Evolutionary conservation across 2,113 vertebrate genomes (phyloP).

Genomic region (Pangasianodon hypophthalmus): DNA sequence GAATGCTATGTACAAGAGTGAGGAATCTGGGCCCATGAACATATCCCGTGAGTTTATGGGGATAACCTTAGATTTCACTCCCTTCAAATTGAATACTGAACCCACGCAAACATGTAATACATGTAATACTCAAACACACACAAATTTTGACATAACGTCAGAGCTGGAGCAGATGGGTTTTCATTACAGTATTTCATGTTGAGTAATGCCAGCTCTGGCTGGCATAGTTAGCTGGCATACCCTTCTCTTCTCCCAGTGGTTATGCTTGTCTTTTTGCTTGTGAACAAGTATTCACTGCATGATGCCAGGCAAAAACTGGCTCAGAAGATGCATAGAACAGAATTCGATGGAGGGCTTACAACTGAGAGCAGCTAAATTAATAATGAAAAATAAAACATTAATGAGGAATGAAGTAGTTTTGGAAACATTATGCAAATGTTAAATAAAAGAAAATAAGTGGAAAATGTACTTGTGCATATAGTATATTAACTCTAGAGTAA

Average conservation of each 20-base stretch:
- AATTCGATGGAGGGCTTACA: not conserved
- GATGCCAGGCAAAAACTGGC: slow-evolving; percentile 55
- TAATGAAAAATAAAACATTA: slow-evolving; percentile 13
- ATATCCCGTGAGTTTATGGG: not conserved
- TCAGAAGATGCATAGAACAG: slow-evolving; percentile 38
- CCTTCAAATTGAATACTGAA: not conserved
- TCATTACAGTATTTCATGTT: slow-evolving; percentile 70
- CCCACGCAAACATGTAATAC: not conserved
- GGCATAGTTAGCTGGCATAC: slow-evolving; percentile 37
- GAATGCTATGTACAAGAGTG: not conserved
- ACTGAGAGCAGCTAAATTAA: not conserved
- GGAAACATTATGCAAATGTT: not conserved
- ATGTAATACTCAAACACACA: not conserved
- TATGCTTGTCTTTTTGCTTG: slow-evolving; percentile 55
- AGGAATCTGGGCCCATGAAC: not conserved
- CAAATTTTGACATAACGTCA: slow-evolving; percentile 56
- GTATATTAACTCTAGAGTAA: not conserved
- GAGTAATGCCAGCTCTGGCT: slow-evolving; percentile 54
- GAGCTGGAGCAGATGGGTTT: slow-evolving; percentile 69
- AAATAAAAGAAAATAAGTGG: not conserved
- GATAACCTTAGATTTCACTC: not conserved
- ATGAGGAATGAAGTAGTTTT: not conserved
- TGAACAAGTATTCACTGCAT: slow-evolving; percentile 48
- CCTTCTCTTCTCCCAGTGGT: slow-evolving; percentile 38
- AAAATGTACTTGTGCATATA: not conserved